A percentile compares a stretch with the other conserved stretches of the same genome.
Evolutionary conservation across 2,113 vertebrate genomes (phyloP).

Genomic region (Fulmarus glacialis): DNA sequence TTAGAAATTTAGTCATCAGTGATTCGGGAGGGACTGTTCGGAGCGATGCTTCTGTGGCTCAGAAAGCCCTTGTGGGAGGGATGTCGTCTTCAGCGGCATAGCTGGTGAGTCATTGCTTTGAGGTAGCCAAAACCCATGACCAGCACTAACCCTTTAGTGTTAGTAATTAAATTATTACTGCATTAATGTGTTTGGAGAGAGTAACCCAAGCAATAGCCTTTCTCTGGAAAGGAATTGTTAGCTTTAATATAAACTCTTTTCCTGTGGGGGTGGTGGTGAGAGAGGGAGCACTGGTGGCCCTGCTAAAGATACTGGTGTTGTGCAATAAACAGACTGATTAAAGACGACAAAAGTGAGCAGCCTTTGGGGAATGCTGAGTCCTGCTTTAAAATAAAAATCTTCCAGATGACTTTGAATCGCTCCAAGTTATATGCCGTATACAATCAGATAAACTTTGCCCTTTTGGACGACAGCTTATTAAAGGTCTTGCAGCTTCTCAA

Average conservation of each 20-base stretch:
- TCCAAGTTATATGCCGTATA: not conserved
- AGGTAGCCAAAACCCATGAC: not conserved
- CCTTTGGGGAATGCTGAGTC: not conserved
- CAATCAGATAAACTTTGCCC: not conserved
- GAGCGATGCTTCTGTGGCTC: not conserved
- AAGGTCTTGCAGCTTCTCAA: not conserved
- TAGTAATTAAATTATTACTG: not conserved
- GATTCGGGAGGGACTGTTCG: not conserved
- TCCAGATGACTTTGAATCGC: not conserved
- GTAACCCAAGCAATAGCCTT: not conserved
- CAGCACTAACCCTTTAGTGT: not conserved
- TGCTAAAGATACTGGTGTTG: not conserved
- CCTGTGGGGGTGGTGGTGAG: not conserved
- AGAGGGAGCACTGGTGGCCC: not conserved
- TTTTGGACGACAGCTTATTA: not conserved
- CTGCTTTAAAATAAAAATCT: not conserved
- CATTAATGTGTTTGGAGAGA: not conserved
- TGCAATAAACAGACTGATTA: not conserved
- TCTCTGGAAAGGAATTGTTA: not conserved
- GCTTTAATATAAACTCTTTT: not conserved
- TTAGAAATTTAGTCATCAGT: slow-evolving; percentile 25
- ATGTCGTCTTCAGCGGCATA: rapidly evolving
- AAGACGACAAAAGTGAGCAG: not conserved
- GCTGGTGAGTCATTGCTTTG: not conserved
- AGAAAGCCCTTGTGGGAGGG: not conserved